Evolutionary conservation across 1,140 invertebrate genomes (phyloP).

Genomic region (Achroia grisella): DNA sequence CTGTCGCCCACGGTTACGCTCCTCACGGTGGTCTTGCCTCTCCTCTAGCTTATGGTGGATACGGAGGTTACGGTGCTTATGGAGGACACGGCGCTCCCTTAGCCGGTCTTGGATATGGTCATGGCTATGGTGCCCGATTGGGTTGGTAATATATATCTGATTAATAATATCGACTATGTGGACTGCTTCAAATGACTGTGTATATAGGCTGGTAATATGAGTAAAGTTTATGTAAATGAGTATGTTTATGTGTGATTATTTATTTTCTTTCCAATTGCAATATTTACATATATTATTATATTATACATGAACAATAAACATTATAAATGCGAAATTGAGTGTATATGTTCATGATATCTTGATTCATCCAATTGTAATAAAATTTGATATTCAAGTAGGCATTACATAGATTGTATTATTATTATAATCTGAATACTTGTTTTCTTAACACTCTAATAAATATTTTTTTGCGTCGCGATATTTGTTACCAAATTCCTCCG

Average conservation of each 20-base stretch:
- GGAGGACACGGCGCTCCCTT: background rate
- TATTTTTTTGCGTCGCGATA: no score
- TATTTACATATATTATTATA: no score
- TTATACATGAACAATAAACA: no score
- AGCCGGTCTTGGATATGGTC: constrained; percentile 6
- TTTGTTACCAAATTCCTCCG: no score
- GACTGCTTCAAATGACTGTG: constrained; percentile 3
- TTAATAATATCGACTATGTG: background rate
- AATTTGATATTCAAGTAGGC: no score
- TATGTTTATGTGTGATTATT: background rate
- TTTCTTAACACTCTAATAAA: no score
- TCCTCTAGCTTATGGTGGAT: constrained; percentile 1
- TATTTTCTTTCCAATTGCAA: background rate
- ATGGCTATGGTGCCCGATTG: constrained; percentile 6
- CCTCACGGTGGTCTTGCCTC: background rate
- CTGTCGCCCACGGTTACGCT: background rate
- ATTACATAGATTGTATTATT: no score
- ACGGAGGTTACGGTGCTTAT: background rate
- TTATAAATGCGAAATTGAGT: no score
- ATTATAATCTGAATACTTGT: no score
- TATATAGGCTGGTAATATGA: background rate
- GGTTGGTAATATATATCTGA: constrained; percentile 1
- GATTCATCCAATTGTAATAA: no score
- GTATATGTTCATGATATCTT: no score
- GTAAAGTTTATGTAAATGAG: background rate